Evolutionary conservation across 2,113 vertebrate species (phyloP).

Genomic region (Rhagologus leucostigma): DNA sequence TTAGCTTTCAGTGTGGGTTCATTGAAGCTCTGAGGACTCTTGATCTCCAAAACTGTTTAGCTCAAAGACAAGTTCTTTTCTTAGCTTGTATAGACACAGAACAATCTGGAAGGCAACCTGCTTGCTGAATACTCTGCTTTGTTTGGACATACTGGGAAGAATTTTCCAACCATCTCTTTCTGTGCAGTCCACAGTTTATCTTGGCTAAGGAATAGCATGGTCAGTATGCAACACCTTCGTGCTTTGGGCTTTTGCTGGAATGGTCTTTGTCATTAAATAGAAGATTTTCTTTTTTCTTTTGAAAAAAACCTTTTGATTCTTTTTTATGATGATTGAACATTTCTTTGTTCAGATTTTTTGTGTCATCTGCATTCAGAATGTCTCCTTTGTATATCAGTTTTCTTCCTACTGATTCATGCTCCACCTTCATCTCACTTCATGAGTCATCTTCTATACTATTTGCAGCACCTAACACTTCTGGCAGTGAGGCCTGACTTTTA

Average conservation of each 20-base stretch:
- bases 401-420: slow-evolving; percentile 42
- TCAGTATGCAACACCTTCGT: neutral
- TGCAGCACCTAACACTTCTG: slow-evolving; percentile 44
- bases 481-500: neutral
- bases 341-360: neutral
- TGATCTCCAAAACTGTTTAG: neutral
- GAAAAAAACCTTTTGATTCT: neutral
- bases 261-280: neutral
- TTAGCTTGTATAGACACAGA: neutral
- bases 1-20: neutral
- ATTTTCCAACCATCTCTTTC: neutral
- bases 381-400: slow-evolving; percentile 36
- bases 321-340: slow-evolving; percentile 7
- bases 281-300: neutral
- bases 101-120: neutral
- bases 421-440: slow-evolving; percentile 37
- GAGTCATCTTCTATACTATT: slow-evolving; percentile 52
- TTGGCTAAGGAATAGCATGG: neutral
- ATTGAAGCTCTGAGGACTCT: neutral
- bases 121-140: neutral
- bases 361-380: neutral
- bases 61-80: neutral
- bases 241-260: neutral
- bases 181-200: neutral
- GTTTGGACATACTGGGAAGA: neutral